Evolutionary conservation across 2,888 invertebrate genomes (phyloP).

Genomic region (Rosalia funebris): DNA sequence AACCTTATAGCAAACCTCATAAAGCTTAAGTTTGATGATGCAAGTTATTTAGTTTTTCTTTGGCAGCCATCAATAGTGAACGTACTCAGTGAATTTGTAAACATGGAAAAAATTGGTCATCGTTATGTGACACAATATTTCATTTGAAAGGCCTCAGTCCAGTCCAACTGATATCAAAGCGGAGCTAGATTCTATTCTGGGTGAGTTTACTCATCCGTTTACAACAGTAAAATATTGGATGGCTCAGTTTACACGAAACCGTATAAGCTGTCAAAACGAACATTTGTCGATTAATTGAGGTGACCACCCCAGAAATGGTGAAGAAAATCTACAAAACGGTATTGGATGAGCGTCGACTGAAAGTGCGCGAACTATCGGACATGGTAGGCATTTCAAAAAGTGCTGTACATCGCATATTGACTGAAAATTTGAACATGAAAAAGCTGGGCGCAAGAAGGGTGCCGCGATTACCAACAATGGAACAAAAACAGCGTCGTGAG

Average conservation of each 20-base stretch:
- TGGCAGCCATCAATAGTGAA: not conserved
- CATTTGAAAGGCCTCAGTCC: not conserved
- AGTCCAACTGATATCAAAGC: constrained; percentile 10
- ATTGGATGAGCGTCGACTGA: not conserved
- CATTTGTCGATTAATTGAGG: not conserved
- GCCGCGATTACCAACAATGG: too few relatives aligned
- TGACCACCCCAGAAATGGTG: not conserved
- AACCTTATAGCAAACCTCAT: too few relatives aligned
- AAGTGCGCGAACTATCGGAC: not conserved
- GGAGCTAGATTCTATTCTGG: constrained; percentile 4
- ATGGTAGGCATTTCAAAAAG: too few relatives aligned
- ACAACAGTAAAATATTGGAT: constrained; percentile 5
- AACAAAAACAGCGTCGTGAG: too few relatives aligned
- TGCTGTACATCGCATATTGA: too few relatives aligned
- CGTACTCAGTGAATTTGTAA: not conserved
- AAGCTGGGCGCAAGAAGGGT: too few relatives aligned
- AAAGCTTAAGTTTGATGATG: too few relatives aligned
- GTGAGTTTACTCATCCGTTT: not conserved
- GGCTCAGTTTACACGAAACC: not conserved
- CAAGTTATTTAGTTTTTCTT: too few relatives aligned
- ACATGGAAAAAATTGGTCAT: not conserved
- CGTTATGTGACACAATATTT: not conserved
- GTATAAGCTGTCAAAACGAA: not conserved
- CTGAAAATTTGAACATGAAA: too few relatives aligned
- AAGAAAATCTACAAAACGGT: not conserved